Conservation (phyloP, 2,797 vertebrate genomes). For the Natrix natrix region DNA sequence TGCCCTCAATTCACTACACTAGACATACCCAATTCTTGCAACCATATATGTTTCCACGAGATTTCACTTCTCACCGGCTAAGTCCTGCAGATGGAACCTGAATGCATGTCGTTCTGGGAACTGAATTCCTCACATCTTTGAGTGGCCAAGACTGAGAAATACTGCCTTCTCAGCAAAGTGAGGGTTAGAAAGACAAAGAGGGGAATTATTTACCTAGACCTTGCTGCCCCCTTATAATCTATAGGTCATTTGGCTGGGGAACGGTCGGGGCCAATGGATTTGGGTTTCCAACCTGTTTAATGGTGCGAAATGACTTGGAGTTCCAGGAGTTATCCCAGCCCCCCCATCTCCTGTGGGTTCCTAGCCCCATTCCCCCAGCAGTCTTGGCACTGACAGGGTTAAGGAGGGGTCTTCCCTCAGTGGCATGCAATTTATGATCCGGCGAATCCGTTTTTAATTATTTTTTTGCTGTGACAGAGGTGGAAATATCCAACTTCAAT, state of each 20-base stretch:
- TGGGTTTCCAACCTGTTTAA: background rate
- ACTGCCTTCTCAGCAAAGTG: background rate
- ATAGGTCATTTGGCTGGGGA: background rate
- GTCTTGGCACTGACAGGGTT: constrained; percentile 57
- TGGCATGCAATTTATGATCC: constrained; percentile 69
- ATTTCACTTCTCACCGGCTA: background rate
- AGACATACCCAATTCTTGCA: background rate
- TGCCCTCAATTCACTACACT: background rate
- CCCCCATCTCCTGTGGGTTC: background rate
- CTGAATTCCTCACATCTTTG: background rate
- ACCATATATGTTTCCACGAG: background rate
- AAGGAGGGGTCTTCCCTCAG: constrained; percentile 61
- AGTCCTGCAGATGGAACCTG: background rate
- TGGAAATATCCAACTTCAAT: constrained; percentile 65
- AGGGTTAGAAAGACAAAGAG: background rate
- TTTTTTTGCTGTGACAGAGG: constrained; percentile 71
- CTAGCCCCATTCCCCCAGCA: background rate
- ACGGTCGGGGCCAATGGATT: background rate
- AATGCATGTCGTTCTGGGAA: background rate
- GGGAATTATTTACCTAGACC: background rate
- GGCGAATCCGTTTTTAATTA: constrained; percentile 75
- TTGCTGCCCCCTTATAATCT: background rate
- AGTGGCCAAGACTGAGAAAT: background rate
- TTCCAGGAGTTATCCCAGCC: background rate
- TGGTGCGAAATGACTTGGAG: background rate